Percentiles rank a stretch among this genome's conserved stretches.
Evolutionary conservation across 2,113 vertebrate species (phyloP).

Genomic region (Nothoprocta perdicaria): DNA sequence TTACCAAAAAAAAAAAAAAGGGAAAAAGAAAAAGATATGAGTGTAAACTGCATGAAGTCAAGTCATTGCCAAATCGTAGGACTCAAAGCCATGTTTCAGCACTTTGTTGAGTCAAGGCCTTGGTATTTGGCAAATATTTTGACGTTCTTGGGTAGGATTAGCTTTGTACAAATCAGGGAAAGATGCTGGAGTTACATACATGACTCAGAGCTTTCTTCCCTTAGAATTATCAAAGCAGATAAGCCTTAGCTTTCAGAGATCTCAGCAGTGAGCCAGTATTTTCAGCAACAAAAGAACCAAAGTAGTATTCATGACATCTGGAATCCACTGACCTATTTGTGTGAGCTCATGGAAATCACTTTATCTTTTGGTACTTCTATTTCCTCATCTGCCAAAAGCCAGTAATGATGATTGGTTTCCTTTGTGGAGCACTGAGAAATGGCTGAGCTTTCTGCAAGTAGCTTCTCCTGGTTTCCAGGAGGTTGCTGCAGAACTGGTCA

Average conservation of each 20-base stretch:
- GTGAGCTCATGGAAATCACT: fast-evolving
- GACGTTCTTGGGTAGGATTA: background rate
- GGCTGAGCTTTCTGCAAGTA: background rate
- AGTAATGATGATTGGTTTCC: background rate
- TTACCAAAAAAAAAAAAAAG: background rate
- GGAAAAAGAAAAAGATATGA: background rate
- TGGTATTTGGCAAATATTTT: background rate
- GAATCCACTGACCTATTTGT: background rate
- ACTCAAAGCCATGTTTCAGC: background rate
- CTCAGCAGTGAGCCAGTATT: background rate
- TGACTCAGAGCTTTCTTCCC: background rate
- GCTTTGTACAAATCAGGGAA: background rate
- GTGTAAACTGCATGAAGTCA: background rate
- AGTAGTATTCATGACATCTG: background rate
- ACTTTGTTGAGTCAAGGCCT: background rate
- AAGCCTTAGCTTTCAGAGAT: background rate
- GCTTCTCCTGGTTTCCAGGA: background rate
- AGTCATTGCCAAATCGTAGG: background rate
- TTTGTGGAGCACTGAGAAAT: background rate
- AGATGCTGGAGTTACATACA: fast-evolving
- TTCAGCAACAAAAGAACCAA: background rate
- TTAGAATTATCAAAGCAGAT: background rate
- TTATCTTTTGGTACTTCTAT: background rate
- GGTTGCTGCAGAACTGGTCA: fast-evolving
- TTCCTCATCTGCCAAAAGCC: background rate